Evolutionary conservation across 2,113 vertebrate genomes (phyloP), one percentile per base, ranked within the genome.

Genomic region (Oncorhynchus masou): DNA sequence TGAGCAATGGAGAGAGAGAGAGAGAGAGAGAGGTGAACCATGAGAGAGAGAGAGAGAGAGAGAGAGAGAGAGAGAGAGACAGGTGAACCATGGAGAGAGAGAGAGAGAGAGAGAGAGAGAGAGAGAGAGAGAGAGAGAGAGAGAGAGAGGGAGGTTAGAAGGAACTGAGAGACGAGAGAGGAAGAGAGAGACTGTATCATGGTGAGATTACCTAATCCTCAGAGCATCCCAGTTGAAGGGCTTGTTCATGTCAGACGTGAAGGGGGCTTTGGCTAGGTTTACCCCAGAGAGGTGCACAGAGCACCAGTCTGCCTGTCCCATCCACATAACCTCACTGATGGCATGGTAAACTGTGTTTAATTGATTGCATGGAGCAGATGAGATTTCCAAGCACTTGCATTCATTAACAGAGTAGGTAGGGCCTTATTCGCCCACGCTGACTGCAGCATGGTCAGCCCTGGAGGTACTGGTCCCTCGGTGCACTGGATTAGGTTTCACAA

Each of bases 191-290:
- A 87, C 83, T 84, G 79, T 88, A 91, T 91, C 87, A 84, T 89
- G 87, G 86, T 81, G 84, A 88, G 89, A 91, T 93, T 83, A 90
- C 91, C 87, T 92, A 89, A 93, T 92, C 90, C 90, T 91, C 86
- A 88, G 82, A 89, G 87, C 79, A 83, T 83, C 78, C 86, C 87
- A 82, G 88, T 88, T 87, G 86, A 91, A 85, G 83, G 87, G 79
- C 75, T 85, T 86, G 74, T 77, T 89, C 81, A 85, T 90, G 83
- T 92, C 86, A 88, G 81, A 90, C 85, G 86, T 74, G 78, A 86
- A 90, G 82, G 25, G 81, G 88, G 85, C 85, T 91, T 92, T 89
- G 75, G 79, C 77, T 76, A 79, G 88, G 85, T 88, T 90, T 88
- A 87, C 86, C 85, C 85, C 79, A 79, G 85, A 89, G 86, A 90